Evolutionary conservation across 2,888 invertebrate genomes (phyloP), one percentile per base, ranked within the genome.

Genomic region (Tenthredo scrophulariae): DNA sequence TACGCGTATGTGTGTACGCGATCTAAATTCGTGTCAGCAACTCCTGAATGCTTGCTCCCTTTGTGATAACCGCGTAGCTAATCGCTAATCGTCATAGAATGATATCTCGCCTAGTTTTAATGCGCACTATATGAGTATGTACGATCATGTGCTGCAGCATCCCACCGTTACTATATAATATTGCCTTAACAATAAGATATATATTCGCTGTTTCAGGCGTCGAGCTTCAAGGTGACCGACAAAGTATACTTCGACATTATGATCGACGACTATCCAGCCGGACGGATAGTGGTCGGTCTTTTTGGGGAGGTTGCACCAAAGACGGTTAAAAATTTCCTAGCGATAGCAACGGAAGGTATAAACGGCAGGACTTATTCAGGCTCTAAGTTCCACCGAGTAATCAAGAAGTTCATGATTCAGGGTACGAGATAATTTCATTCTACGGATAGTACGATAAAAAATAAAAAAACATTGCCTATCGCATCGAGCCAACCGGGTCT

Each of bases 351-450:
- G 15, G 95, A 95, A 33, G 97, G 97, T 10, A 95, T 97, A 85
- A 94, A 96, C 87, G 97, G 97, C 33, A 96, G 95, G 91, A 96
- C 96, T 2, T 99, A 98, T 92, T 95, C 96, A 88, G 97, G 97
- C 18, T 95, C 97, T 4, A 95, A 94, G 88, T 98, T 99, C 93
- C 98, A 98, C 93, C 95, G 98, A 22, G 96, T 98, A 85, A 97
- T 99, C 88, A 96, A 97, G 92, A 96, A 97, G 88, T 98, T 98
- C 93, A 97, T 98, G 96, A 96, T 99, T 89, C 98, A 98, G 95
- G 98, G 98, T 97, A 90, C 89, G 89, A 33, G 29, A 46, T 10
- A 26, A 26, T 10, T 29, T 4, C 10, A 13, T 4, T 50, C 9
- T 10, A 40, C 0, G 1, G 9, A 40, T n/a, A 18, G 0, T 6